Evolutionary conservation across 2,888 invertebrate genomes (phyloP), one percentile per base, ranked within the genome.

Genomic region (Teleogryllus oceanicus): DNA sequence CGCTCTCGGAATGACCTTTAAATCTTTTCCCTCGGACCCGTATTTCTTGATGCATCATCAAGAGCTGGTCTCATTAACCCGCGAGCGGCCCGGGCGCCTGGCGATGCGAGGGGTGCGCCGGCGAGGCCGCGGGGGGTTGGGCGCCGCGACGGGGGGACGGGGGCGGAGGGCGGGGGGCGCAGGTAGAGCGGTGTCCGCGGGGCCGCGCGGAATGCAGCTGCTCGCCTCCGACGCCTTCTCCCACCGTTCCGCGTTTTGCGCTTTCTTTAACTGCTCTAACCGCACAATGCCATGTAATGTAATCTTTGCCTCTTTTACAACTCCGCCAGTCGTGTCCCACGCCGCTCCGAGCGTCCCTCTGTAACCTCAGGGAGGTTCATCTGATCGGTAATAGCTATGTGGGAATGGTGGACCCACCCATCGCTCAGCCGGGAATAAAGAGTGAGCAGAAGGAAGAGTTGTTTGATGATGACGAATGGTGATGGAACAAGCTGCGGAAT

Each of bases 1-100:
- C 62, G 62, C 62, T 62, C 62, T 62, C n/a, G 62, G 62, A 62
- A 62, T 62, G 62, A 62, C 62, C 62, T 62, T 62, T 62, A 62
- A 62, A 62, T 62, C 62, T 62, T 62, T 62, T 62, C 62, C 62
- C n/a, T 62, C 62, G 62, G 62, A 62, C 62, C 62, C 62, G 62
- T 62, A 62, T 62, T 62, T 62, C 62, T 62, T 18, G 62, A 62
- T 62, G 62, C 62, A 62, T 62, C 62, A 62, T 62, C 62, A 62
- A n/a, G 16, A 62, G n/a, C 62, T 13, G 62, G 62, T 62, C 62
- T 62, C 62, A 62, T 62, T 62, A 62, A 62, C 62, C 62, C 62
- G 62, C 62, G 62, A 18, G 16, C n/a, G 16, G 62, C 62, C n/a
- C n/a, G 62, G 13, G n/a, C 62, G 13, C 16, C 5, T n/a, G 62